Evolutionary conservation across 2,113 vertebrate species (phyloP).

Genomic region (Brachyistius frenatus): DNA sequence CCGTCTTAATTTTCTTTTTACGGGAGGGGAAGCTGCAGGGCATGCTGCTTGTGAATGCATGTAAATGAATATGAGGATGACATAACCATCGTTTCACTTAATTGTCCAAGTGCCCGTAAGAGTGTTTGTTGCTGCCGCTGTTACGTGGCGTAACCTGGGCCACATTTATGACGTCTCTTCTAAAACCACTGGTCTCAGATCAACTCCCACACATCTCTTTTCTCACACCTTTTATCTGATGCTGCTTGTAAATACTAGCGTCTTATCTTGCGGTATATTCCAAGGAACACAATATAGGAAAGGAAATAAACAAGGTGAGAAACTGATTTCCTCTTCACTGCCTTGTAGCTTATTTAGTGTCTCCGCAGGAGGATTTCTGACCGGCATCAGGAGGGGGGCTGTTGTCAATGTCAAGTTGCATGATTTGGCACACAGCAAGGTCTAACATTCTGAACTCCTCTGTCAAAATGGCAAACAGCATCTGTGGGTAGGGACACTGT

Average conservation of each 20-base stretch:
- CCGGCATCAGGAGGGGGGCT: conserved; percentile 3
- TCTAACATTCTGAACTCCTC: conserved; percentile 66
- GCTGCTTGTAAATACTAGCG: background rate
- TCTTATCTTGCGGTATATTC: too few species aligned
- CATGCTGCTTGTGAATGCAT: background rate
- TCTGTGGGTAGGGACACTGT: conserved; percentile 25
- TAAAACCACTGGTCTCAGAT: conserved; percentile 36
- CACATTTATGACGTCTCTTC: conserved; percentile 35
- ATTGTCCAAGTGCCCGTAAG: background rate
- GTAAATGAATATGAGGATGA: conserved; percentile 35
- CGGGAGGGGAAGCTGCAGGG: background rate
- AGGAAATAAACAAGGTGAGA: background rate
- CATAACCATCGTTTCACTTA: conserved; percentile 14
- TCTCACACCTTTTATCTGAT: conserved; percentile 3
- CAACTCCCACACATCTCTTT: conserved; percentile 14
- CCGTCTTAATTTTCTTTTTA: conserved; percentile 9
- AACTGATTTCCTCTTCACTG: background rate
- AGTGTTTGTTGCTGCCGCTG: conserved; percentile 2
- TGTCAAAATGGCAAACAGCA: conserved; percentile 53
- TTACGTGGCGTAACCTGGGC: background rate
- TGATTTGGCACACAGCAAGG: conserved; percentile 53
- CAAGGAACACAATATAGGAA: background rate
- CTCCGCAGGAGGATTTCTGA: background rate
- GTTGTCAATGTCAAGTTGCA: conserved; percentile 48
- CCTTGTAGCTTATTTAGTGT: background rate